Evolutionary conservation across 2,113 vertebrate genomes (phyloP).

Genomic region (Aix galericulata): DNA sequence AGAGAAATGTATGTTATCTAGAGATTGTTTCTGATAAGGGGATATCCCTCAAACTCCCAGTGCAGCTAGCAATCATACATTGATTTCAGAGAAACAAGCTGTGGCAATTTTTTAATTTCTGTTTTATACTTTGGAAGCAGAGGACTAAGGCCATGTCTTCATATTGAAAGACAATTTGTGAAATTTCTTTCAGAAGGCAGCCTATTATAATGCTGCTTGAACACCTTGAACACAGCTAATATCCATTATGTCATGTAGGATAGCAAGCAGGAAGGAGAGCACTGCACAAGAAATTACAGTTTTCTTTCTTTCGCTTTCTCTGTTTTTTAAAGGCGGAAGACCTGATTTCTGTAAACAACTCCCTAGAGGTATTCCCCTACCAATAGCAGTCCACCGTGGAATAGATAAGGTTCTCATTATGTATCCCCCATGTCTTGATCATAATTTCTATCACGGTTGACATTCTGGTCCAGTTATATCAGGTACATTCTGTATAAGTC

Average conservation of each 20-base stretch:
- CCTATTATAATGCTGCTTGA: background rate
- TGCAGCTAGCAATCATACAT: background rate
- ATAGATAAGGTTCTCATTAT: slow-evolving; percentile 68
- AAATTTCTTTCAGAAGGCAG: background rate
- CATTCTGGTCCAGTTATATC: slow-evolving; percentile 66
- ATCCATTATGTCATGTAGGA: background rate
- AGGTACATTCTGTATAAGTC: slow-evolving; percentile 52
- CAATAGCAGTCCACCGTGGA: slow-evolving; percentile 46
- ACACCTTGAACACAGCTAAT: slow-evolving; percentile 6
- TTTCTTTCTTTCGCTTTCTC: background rate
- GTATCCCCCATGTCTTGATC: slow-evolving; percentile 56
- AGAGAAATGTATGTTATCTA: slow-evolving; percentile 21
- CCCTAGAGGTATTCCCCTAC: slow-evolving; percentile 50
- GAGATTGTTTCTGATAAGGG: slow-evolving; percentile 42
- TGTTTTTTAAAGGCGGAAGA: background rate
- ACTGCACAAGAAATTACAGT: background rate
- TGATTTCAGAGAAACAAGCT: slow-evolving; percentile 43
- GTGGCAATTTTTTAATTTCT: slow-evolving; percentile 34
- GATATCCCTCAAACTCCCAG: slow-evolving; percentile 23
- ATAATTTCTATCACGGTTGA: slow-evolving; percentile 73
- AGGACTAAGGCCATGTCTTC: background rate
- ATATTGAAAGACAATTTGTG: background rate
- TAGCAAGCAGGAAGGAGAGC: background rate
- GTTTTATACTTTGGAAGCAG: background rate
- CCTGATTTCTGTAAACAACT: slow-evolving; percentile 67